Conservation (phyloP, 2,888 invertebrate species). For the Epistrophella euchroma region DNA sequence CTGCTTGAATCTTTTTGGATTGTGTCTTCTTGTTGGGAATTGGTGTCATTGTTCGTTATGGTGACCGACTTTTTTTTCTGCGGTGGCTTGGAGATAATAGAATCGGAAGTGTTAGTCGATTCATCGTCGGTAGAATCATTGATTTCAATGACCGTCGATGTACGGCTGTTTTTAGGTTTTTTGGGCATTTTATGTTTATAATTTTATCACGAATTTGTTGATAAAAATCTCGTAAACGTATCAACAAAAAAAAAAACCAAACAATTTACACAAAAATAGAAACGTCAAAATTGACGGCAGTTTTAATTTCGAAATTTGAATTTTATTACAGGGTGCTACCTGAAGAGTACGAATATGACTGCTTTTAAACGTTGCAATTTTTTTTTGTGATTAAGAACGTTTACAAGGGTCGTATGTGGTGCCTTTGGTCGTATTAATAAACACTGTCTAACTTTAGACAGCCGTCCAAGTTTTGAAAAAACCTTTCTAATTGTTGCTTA, state of each 20-base stretch:
- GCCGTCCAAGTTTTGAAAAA: no score
- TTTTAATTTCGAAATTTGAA: neutral
- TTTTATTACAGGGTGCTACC: neutral
- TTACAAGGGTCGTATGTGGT: no score
- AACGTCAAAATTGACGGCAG: neutral
- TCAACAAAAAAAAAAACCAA: neutral
- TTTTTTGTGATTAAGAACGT: no score
- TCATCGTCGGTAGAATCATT: constrained; percentile 2
- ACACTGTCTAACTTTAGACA: no score
- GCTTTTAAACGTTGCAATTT: no score
- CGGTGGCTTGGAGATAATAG: neutral
- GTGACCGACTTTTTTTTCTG: neutral
- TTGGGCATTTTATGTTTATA: neutral
- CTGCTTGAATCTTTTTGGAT: neutral
- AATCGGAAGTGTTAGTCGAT: neutral
- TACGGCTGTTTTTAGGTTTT: neutral
- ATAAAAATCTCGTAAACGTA: neutral
- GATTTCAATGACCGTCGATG: neutral
- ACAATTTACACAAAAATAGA: neutral
- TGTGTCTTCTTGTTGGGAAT: neutral
- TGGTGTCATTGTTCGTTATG: neutral
- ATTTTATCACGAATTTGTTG: constrained; percentile 7
- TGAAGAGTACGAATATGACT: no score
- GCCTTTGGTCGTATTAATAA: no score
- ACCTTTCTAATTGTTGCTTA: no score